Evolutionary conservation across 53 echinoderm and acorn worm species (phyloP).

Genomic region (Arbacia lixula): DNA sequence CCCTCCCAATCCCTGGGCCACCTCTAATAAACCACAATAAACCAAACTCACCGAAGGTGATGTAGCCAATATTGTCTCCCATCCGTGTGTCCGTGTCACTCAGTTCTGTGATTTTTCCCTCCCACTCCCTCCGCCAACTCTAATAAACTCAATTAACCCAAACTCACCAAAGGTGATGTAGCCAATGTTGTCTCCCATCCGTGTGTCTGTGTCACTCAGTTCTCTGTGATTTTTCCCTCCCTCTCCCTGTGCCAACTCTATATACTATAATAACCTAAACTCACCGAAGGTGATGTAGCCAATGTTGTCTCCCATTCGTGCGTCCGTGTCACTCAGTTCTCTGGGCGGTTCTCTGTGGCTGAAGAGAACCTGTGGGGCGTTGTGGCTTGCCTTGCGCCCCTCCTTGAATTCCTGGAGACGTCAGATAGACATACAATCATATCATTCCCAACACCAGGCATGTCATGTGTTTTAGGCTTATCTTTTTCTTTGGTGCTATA

Average conservation of each 20-base stretch:
- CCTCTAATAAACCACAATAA: too few species aligned
- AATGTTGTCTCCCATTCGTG: slow-evolving; percentile 81
- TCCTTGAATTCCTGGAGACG: slow-evolving; percentile 96
- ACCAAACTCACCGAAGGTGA: too few species aligned
- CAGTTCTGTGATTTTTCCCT: too few species aligned
- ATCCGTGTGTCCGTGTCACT: too few species aligned
- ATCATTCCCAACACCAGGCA: too few species aligned
- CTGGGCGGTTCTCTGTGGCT: slow-evolving; percentile 90
- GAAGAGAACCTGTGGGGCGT: slow-evolving; percentile 93
- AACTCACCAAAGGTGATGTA: slow-evolving; percentile 98
- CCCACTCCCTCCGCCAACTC: background rate
- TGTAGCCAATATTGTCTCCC: too few species aligned
- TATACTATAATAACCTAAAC: slow-evolving; percentile 1
- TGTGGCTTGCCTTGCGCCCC: slow-evolving; percentile 85
- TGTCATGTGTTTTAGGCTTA: too few species aligned
- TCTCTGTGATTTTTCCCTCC: slow-evolving; percentile 54
- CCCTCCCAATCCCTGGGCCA: too few species aligned
- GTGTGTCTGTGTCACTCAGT: slow-evolving; percentile 77
- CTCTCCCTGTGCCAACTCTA: background rate
- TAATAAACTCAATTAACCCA: slow-evolving; percentile 65
- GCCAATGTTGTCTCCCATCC: slow-evolving; percentile 85
- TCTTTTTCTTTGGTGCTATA: background rate
- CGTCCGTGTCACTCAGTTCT: slow-evolving; percentile 81
- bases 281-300: slow-evolving; percentile 99
- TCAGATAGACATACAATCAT: too few species aligned